Evolutionary conservation across 2,888 invertebrate species (phyloP), one percentile per base, ranked within the genome.

Genomic region (Drosophila ezoana): DNA sequence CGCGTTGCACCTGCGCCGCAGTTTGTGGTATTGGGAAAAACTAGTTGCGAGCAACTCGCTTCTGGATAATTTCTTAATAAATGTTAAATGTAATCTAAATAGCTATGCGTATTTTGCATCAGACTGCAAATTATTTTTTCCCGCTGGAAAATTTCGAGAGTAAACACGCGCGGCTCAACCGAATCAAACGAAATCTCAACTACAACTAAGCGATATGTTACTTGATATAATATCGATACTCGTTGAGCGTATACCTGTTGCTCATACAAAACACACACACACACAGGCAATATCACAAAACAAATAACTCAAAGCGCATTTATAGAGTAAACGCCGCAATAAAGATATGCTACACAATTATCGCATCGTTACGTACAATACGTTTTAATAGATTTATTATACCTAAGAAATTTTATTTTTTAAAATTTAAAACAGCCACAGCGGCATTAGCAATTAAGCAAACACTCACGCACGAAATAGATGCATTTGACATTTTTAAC

Each of bases 1-100:
- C 56, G 78, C 62, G 74, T 74, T 75, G 60, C 75, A 75, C 75
- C 79, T 75, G 75, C 75, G 79, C 79, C 41, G 45, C 52, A 57
- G 47, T 41, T 47, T 41, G 16, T 59, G 32, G 18, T 40, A 37
- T 40, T 14, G 6, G 23, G 32, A 48, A 59, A 58, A 59, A 52
- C 47, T 58, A 35, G 45, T 47, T 28, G 45, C 13, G 28, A 51
- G 20, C 28, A 38, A 45, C 8, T 52, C n/a, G n/a, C 18, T 8
- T 40, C 38, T 58, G 10, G 6, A 16, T 23, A 48, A 64, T 40
- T 52, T 58, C 20, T 6, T 8, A 49, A 52, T 20, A 16, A 54
- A 43, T 58, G 53, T 58, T 61, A 48, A 66, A 37, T 43, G 45
- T 11, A 47, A 45, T 41, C 10, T 38, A 47, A 37, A 48, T 18